These are phyloP conservation scores for Pica pica DNA, from an alignment of 2,113 vertebrate genomes.

Conservation along the genomic window DNA sequence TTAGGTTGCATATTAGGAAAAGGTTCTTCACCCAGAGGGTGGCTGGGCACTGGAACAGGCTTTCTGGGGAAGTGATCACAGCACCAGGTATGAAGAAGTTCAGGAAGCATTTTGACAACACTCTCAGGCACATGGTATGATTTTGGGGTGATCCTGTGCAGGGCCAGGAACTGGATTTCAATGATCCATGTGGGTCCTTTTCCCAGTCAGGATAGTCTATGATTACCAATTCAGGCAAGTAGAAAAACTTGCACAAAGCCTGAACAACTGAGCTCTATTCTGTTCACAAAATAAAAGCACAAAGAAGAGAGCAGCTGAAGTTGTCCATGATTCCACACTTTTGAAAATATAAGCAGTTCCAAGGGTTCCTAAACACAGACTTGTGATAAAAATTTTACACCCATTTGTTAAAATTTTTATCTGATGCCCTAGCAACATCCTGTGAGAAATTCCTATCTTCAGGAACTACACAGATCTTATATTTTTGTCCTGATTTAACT, in stretches of 20 bases:
- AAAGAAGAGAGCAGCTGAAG: neutral
- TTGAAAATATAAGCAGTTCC: neutral
- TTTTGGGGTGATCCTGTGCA: neutral
- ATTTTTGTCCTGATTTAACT: neutral
- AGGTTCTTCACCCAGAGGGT: neutral
- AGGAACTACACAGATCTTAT: neutral
- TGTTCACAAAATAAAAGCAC: neutral
- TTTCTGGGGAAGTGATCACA: neutral
- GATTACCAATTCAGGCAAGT: neutral
- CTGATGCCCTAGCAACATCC: neutral
- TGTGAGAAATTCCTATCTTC: neutral
- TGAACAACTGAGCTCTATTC: neutral
- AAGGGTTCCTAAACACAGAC: neutral
- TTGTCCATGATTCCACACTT: neutral
- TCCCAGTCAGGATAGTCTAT: neutral
- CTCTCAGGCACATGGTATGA: neutral
- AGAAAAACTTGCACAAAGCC: neutral
- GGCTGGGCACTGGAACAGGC: neutral
- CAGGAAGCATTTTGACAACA: neutral
- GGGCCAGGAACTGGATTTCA: neutral
- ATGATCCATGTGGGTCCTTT: neutral
- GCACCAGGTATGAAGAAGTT: neutral
- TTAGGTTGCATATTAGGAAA: neutral
- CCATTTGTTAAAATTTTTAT: neutral
- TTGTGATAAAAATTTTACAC: neutral